phyloP scores from a whole-genome alignment of 2,888 invertebrate genomes.

The Agrenia bidenticulata region DNA sequence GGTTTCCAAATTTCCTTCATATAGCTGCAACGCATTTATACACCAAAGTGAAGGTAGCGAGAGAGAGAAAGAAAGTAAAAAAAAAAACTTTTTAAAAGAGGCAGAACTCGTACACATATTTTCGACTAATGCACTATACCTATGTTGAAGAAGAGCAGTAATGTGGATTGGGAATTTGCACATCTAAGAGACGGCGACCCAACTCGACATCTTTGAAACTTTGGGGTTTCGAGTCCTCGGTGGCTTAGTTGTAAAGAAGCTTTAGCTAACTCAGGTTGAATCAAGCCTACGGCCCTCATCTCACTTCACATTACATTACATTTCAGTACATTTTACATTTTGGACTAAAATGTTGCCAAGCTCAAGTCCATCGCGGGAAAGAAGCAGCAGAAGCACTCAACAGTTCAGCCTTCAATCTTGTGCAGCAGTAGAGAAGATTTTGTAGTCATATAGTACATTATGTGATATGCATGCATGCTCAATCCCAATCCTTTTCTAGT shows the following conservation, averaged over 20 bases:
- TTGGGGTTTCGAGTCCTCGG: too few relatives aligned
- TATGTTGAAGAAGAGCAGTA: not conserved
- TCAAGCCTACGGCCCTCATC: constrained; percentile 34
- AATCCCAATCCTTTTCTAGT: too few relatives aligned
- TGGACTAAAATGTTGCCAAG: constrained; percentile 17
- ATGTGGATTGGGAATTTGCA: constrained; percentile 31
- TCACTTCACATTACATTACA: constrained; percentile 29
- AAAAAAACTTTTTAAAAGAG: constrained; percentile 1
- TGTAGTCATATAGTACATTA: not conserved
- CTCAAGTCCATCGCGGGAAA: too few relatives aligned
- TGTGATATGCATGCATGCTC: not conserved
- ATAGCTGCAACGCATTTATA: too few relatives aligned
- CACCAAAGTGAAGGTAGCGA: constrained; percentile 12
- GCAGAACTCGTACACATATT: constrained; percentile 20
- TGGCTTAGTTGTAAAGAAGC: not conserved
- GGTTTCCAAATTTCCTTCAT: not conserved
- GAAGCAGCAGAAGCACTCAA: constrained; percentile 4
- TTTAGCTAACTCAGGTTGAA: constrained; percentile 1
- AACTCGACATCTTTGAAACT: constrained; percentile 12
- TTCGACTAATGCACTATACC: constrained; percentile 24
- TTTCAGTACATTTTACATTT: constrained; percentile 21
- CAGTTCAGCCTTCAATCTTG: not conserved
- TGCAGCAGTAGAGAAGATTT: too few relatives aligned
- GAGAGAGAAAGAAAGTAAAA: constrained; percentile 3
- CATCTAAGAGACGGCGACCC: constrained; percentile 16